phyloP scores from a whole-genome alignment of 2,888 invertebrate species.

The Pyrgus malvae region DNA sequence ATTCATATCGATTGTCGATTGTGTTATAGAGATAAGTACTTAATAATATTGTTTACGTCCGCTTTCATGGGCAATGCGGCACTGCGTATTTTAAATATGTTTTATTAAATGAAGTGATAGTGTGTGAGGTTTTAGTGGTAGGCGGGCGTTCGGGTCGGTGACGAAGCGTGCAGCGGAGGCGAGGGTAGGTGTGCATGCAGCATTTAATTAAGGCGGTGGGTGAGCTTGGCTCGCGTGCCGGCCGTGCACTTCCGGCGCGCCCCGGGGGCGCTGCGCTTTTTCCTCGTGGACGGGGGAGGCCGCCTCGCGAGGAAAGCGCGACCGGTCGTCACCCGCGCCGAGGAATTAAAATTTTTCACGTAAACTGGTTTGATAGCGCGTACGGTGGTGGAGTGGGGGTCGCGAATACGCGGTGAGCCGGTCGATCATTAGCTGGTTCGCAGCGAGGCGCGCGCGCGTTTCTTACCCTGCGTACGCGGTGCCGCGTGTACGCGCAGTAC shows the following conservation, averaged over 20 bases:
- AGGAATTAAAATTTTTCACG: conserved; percentile 79
- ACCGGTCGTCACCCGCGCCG: conserved; percentile 74
- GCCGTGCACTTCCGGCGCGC: conserved; percentile 76
- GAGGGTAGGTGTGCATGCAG: conserved; percentile 68
- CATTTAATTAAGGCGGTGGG: conserved; percentile 78
- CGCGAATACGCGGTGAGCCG: conserved; percentile 76
- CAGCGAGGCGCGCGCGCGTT: conserved; percentile 72
- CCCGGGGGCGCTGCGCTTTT: conserved; percentile 75
- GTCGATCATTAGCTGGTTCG: conserved; percentile 77
- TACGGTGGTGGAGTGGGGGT: conserved; percentile 74
- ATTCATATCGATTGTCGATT: too few relatives aligned
- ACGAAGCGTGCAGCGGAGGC: conserved; percentile 38
- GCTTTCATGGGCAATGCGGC: neutral
- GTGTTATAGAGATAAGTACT: too few relatives aligned
- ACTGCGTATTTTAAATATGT: conserved; percentile 22
- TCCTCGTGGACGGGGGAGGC: conserved; percentile 60
- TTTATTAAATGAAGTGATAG: conserved; percentile 32
- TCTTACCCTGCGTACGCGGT: conserved; percentile 43
- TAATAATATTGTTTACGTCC: too few relatives aligned
- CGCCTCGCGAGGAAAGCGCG: conserved; percentile 60
- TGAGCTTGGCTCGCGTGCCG: conserved; percentile 76
- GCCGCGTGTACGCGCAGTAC: conserved; percentile 35
- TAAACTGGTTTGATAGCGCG: conserved; percentile 81
- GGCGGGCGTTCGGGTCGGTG: conserved; percentile 35
- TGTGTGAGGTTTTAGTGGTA: conserved; percentile 20